Base-by-base conservation (phyloP, 2,888 invertebrate genomes). In the Zele albiditarsus region DNA sequence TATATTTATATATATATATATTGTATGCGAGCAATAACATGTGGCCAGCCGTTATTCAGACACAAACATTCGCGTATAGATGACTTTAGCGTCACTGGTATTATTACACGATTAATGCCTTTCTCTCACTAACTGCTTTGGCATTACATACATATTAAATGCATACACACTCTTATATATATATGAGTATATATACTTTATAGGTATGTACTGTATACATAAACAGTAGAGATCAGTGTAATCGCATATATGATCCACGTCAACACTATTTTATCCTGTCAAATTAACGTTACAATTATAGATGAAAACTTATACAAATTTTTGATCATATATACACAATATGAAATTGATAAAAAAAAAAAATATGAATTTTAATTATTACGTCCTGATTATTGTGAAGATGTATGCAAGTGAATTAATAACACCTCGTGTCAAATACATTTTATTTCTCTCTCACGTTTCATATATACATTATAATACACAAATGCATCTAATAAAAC, bases 41-140 rank as follows among this genome's bases (percentile, higher is more conserved):
- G 84, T 85, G 86, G 84, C 75, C 80, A 77, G 84, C 84, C 85
- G 85, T 86, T 86, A 85, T 83, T 79, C 70, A 53, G 76, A 79
- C 74, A 79, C 77, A 79, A 76, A 79, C 76, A 78, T 79, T 79
- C 42, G 25, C 12, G 33, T 70, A 42, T 62, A 71, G 71, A 63
- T 71, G 62, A 60, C 71, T 69, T 25, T 38, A 80, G 77, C 79
- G 80, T 81, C 82, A 81, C 81, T 81, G 78, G 81, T 82, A 84
- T 84, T 82, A 85, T 84, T 85, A 79, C 78, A 80, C 82, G 83
- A 86, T 85, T 84, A 85, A 77, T 76, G 75, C 77, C 53, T 79
- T 78, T 78, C 77, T 60, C 62, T 46, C 20, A 31, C 75, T 76
- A 31, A 76, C 77, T 71, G 74, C 76, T 80, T 78, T 80, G 74